Evolutionary conservation across 2,113 vertebrate genomes (phyloP).

Genomic region (Corythaeola cristata): DNA sequence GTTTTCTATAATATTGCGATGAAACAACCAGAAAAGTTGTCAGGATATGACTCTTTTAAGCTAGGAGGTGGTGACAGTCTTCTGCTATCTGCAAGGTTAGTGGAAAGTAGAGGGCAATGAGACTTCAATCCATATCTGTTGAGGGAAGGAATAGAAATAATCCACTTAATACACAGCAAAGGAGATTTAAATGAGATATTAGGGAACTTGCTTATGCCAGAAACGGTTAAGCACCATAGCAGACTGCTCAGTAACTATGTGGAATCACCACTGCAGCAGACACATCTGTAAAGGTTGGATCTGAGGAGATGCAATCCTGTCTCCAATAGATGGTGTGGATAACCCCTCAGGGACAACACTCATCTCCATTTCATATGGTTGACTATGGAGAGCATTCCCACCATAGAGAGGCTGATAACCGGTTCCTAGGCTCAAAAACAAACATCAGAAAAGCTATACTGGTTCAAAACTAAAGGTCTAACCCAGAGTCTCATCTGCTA

Average conservation of each 20-base stretch:
- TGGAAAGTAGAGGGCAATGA: neutral
- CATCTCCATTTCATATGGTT: neutral
- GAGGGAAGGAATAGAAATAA: slow-evolving; percentile 5
- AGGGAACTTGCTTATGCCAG: neutral
- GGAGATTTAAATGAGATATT: neutral
- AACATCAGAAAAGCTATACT: neutral
- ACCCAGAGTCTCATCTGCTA: neutral
- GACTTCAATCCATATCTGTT: neutral
- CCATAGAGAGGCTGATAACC: neutral
- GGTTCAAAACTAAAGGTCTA: neutral
- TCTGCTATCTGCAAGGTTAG: neutral
- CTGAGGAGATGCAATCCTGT: neutral
- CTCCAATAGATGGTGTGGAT: neutral
- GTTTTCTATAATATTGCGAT: neutral
- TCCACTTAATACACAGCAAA: neutral
- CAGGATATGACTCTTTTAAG: neutral
- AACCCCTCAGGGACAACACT: neutral
- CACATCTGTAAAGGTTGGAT: neutral
- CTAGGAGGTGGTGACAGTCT: neutral
- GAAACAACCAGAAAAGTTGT: neutral
- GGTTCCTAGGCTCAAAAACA: neutral
- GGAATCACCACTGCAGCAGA: neutral
- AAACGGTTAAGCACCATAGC: neutral
- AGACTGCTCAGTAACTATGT: neutral
- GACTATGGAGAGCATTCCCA: neutral